Percentiles rank a stretch among this genome's conserved stretches.
Conservation (phyloP, 2,113 vertebrate genomes). For the Thalassarche chlororhynchos region DNA sequence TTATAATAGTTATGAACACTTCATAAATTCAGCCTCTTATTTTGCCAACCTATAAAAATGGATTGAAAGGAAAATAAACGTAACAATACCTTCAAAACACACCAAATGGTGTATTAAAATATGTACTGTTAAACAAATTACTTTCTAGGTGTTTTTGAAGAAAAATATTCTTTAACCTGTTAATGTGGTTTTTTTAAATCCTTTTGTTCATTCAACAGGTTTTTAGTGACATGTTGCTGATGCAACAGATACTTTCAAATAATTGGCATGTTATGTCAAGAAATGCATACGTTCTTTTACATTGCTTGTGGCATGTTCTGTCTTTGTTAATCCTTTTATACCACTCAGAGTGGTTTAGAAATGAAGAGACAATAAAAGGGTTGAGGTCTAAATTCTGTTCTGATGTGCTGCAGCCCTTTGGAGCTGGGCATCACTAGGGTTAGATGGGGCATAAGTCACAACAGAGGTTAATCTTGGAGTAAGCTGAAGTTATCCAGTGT, state of each 20-base stretch:
- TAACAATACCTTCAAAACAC: background rate
- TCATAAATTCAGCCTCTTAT: conserved; percentile 54
- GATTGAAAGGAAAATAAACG: conserved; percentile 46
- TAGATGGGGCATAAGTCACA: background rate
- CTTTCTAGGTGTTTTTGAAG: conserved; percentile 5
- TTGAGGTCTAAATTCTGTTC: background rate
- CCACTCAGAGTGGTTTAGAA: background rate
- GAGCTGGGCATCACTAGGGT: background rate
- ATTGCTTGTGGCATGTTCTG: background rate
- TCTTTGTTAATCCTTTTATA: background rate
- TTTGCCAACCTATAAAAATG: conserved; percentile 54
- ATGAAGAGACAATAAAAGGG: background rate
- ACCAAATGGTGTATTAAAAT: background rate
- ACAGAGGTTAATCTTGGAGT: background rate
- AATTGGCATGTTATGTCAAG: background rate
- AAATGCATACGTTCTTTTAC: background rate
- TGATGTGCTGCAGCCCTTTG: background rate
- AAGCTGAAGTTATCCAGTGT: background rate
- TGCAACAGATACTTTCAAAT: background rate
- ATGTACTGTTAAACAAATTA: conserved; percentile 48
- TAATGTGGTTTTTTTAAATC: conserved; percentile 31
- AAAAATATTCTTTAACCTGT: conserved; percentile 22
- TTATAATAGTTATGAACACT: conserved; percentile 61
- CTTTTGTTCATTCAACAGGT: conserved; percentile 49
- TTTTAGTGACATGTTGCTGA: conserved; percentile 28